These are phyloP conservation scores for Elysia crispata DNA, from an alignment of 2,888 invertebrate species.

Conservation along the genomic window DNA sequence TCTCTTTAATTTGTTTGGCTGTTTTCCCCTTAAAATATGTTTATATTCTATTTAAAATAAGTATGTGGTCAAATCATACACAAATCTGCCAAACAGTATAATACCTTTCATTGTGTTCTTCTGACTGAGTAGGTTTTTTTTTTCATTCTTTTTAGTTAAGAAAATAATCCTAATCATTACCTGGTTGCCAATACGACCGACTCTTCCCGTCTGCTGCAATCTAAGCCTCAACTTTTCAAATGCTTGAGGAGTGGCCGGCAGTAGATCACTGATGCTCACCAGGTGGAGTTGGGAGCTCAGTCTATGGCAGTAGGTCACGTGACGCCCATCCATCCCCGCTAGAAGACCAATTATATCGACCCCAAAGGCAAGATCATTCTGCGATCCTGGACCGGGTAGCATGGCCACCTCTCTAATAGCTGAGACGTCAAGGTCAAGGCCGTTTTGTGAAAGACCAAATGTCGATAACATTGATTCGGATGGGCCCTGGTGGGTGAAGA, in stretches of 20 bases:
- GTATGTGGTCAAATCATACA: no score
- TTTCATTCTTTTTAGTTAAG: no score
- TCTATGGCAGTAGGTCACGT: conserved; percentile 63
- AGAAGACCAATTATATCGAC: conserved; percentile 54
- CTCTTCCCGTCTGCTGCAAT: conserved; percentile 62
- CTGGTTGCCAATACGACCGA: conserved; percentile 66
- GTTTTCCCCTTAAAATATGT: no score
- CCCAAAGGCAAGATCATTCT: conserved; percentile 51
- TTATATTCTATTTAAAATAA: no score
- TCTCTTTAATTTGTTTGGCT: no score
- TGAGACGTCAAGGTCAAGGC: conserved; percentile 57
- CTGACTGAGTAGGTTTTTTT: no score
- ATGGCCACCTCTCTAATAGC: conserved; percentile 54
- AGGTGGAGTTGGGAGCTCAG: conserved; percentile 60
- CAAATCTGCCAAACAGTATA: no score
- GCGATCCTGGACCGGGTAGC: conserved; percentile 42
- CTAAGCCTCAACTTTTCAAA: conserved; percentile 62
- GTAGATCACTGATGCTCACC: conserved; percentile 62
- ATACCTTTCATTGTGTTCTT: no score
- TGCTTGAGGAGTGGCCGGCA: conserved; percentile 61
- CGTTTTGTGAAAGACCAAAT: neutral
- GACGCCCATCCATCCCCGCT: conserved; percentile 63
- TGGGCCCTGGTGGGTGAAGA: conserved; percentile 56
- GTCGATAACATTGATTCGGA: conserved; percentile 49
- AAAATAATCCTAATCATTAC: no score